Evolutionary conservation across 2,113 vertebrate genomes (phyloP).

Genomic region (Heloderma charlesbogerti): DNA sequence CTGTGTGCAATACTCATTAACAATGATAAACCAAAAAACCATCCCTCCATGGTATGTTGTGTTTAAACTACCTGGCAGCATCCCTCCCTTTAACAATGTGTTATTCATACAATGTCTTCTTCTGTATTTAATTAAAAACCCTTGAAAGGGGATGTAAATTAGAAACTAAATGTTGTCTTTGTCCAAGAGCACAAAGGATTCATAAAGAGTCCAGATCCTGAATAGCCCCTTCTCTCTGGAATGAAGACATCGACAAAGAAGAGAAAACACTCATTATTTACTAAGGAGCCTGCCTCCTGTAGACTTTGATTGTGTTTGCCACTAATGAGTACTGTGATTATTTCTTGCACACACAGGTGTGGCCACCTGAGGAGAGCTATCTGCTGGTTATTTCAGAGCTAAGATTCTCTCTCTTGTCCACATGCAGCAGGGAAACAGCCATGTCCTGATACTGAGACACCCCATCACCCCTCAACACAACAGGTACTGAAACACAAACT

Average conservation of each 20-base stretch:
- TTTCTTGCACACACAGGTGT: slow-evolving; percentile 25
- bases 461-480: not conserved
- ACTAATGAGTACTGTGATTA: slow-evolving; percentile 56
- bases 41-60: slow-evolving; percentile 38
- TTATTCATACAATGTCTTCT: slow-evolving; percentile 48
- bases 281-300: slow-evolving; percentile 30
- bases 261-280: slow-evolving; percentile 36
- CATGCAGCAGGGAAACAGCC: slow-evolving; percentile 25
- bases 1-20: slow-evolving; percentile 38
- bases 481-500: slow-evolving; percentile 12
- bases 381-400: slow-evolving; percentile 34
- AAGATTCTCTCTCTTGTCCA: slow-evolving; percentile 41
- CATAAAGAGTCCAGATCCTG: slow-evolving; percentile 49
- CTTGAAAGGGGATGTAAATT: slow-evolving; percentile 39
- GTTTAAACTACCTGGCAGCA: slow-evolving; percentile 24
- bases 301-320: slow-evolving; percentile 51
- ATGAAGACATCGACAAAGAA: slow-evolving; percentile 45
- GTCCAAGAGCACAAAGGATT: slow-evolving; percentile 35
- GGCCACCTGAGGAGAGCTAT: slow-evolving; percentile 50
- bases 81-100: slow-evolving; percentile 35
- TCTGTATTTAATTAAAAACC: slow-evolving; percentile 49
- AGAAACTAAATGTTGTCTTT: slow-evolving; percentile 50
- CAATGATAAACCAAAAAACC: slow-evolving; percentile 36
- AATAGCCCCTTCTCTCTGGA: slow-evolving; percentile 57
- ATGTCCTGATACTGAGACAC: not conserved